Evolutionary conservation across 2,888 invertebrate genomes (phyloP), one percentile per base, ranked within the genome.

Genomic region (Ceraclea dissimilis): DNA sequence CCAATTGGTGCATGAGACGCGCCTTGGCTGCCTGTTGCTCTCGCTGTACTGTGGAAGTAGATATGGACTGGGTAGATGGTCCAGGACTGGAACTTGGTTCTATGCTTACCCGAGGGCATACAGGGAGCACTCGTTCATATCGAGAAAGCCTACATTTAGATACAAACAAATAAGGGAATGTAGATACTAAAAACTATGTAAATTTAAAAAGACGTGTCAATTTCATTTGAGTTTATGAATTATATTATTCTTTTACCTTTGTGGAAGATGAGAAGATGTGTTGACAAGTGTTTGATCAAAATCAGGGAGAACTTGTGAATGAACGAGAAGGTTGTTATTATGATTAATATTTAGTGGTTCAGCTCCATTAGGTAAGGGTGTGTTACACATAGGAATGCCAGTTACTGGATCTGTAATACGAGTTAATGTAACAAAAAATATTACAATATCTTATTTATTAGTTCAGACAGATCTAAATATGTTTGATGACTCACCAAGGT

Each of bases 301-400:
- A 63, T 83, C 82, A 13, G 87, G 85, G 70, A 88, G 83, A 62
- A 90, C 78, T 72, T 88, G 85, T 61, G 83, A 79, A 69, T 87
- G 87, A 21, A 91, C 74, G 69, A 90, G 79, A 65, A 85, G 78
- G 75, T 91, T 91, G 70, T 83, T 84, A 74, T 90, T 90, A 67
- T 87, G 88, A 22, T 80, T 79, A 67, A 81, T 76, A 2, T 76
- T 69, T 67, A 81, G 79, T 47, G 76, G 74, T 60, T 77, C 76
- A 67, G 78, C 79, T 65, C 79, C 80, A 21, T 54, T 56, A 60
- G 77, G 76, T 67, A 78, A 79, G 65, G 79, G 80, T 70, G 75
- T 78, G 2, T 84, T 84, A 54, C 84, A 82, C 47, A 87, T 79
- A 1, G 89, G 89, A 64, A 90, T 82, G 52, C 90, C 90, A 20